Evolutionary conservation across 2,113 vertebrate species (phyloP), one percentile per base, ranked within the genome.

Genomic region (Ailuropoda melanoleuca): DNA sequence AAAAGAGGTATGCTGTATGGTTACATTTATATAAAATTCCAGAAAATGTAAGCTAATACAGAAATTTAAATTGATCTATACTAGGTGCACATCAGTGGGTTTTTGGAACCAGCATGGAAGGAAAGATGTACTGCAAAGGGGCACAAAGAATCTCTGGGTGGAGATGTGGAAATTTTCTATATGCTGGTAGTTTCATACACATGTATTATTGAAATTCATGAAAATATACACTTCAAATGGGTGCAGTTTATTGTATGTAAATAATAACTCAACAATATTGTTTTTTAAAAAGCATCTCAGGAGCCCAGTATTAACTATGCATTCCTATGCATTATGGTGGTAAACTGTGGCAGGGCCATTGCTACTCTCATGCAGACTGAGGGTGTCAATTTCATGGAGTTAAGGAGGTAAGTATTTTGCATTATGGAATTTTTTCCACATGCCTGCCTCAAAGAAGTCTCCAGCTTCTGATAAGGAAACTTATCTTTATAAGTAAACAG

Each of bases 1-100:
- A 64, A 37, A 80, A 89, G 15, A 88, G 4, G 66, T 74, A 78
- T 17, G 85, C 4, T 83, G 8, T 74, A 56, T 46, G 15, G 46
- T 80, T 87, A 74, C 7, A 97, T 31, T 87, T 80, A 66, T 66
- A 80, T 64, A 60, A 75, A 93, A 78, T 72, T 96, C n/a, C 95
- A 90, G 55, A 84, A 88, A 90, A 88, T 68, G 13, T 3, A 75
- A 95, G 87, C 26, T 85, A 85, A 94, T 37, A 56, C n/a, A 80
- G n/a, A 90, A 91, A 88, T 93, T 9, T 14, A 75, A 95, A 85
- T 64, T 60, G 46, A 85, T 91, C 37, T 83, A 55, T 55, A 53
- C 24, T 82, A 53, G 91, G 11, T 96, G 55, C 7, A 82, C 18
- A 90, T 77, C 10, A 66, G 4, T 93, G 50, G 85, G 77, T 88